Evolutionary conservation across 2,888 invertebrate genomes (phyloP).

Genomic region (Acronicta leporina): DNA sequence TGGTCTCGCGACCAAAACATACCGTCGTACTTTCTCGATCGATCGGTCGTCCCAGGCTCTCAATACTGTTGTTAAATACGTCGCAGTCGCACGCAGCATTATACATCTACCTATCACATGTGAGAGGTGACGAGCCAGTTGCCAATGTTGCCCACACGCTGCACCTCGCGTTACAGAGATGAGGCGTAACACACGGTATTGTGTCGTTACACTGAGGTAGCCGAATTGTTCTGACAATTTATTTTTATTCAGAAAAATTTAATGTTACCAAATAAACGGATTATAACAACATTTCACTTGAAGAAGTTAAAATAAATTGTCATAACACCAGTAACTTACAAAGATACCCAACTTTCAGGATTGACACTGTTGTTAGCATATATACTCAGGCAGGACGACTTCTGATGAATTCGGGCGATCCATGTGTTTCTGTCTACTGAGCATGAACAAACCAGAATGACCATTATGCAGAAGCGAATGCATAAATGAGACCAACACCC

Average conservation of each 20-base stretch:
- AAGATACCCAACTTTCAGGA: slow-evolving; percentile 42
- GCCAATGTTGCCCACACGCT: slow-evolving; percentile 54
- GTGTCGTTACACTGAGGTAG: slow-evolving; percentile 46
- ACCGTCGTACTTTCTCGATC: slow-evolving; percentile 78
- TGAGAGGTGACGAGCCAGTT: slow-evolving; percentile 54
- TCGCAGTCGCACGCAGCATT: slow-evolving; percentile 46
- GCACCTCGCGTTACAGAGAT: slow-evolving; percentile 41
- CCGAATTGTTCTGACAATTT: slow-evolving; percentile 58
- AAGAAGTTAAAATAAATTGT: slow-evolving; percentile 58
- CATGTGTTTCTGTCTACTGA: slow-evolving; percentile 50
- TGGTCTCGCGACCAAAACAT: slow-evolving; percentile 74
- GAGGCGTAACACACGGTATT: slow-evolving; percentile 21
- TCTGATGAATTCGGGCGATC: slow-evolving; percentile 58
- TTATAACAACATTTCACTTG: slow-evolving; percentile 3
- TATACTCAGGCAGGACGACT: slow-evolving; percentile 48
- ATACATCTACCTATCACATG: slow-evolving; percentile 65
- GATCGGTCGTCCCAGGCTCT: slow-evolving; percentile 70
- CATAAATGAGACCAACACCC: slow-evolving; percentile 16
- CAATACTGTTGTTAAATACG: slow-evolving; percentile 54
- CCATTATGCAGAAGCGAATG: slow-evolving; percentile 32
- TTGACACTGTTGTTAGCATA: slow-evolving; percentile 37
- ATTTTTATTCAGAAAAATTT: slow-evolving; percentile 35
- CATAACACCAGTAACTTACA: slow-evolving; percentile 71
- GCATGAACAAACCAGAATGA: slow-evolving; percentile 56
- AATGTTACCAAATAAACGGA: background rate